These are phyloP conservation scores for Melierax canorus DNA, from an alignment of 2,113 vertebrate species.

Conservation along the genomic window DNA sequence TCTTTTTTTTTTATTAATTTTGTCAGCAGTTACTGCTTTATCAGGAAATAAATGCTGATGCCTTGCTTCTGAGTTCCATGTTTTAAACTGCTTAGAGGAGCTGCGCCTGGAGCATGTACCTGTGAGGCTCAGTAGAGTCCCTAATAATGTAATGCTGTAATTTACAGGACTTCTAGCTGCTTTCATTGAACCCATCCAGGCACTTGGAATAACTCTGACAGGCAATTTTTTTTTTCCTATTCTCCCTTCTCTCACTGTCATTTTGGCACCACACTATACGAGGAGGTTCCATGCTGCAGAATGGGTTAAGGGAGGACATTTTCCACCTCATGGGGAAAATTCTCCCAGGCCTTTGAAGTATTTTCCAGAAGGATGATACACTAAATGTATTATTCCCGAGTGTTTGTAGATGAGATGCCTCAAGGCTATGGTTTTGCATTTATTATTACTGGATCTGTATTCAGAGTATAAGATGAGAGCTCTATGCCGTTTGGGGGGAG, in stretches of 20 bases:
- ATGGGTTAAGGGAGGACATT: not conserved
- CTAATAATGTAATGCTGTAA: not conserved
- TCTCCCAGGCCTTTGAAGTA: not conserved
- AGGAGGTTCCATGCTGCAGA: not conserved
- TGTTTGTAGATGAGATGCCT: not conserved
- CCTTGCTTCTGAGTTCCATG: not conserved
- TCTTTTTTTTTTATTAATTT: not conserved
- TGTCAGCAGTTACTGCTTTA: not conserved
- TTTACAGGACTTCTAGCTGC: not conserved
- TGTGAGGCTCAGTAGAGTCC: not conserved
- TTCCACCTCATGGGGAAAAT: not conserved
- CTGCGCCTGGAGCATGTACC: not conserved
- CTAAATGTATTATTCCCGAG: not conserved
- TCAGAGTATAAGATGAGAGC: not conserved
- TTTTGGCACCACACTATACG: not conserved
- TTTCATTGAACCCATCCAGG: not conserved
- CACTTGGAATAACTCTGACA: not conserved
- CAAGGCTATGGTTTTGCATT: constrained; percentile 15
- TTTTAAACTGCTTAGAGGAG: not conserved
- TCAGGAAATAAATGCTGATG: not conserved
- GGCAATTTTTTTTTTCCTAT: not conserved
- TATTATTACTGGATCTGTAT: not conserved
- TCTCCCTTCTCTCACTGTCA: not conserved
- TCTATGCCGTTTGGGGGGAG: not conserved
- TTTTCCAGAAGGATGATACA: not conserved